These are phyloP conservation scores for Mimachlamys varia DNA, from an alignment of 2,888 invertebrate species.

Conservation along the genomic window DNA sequence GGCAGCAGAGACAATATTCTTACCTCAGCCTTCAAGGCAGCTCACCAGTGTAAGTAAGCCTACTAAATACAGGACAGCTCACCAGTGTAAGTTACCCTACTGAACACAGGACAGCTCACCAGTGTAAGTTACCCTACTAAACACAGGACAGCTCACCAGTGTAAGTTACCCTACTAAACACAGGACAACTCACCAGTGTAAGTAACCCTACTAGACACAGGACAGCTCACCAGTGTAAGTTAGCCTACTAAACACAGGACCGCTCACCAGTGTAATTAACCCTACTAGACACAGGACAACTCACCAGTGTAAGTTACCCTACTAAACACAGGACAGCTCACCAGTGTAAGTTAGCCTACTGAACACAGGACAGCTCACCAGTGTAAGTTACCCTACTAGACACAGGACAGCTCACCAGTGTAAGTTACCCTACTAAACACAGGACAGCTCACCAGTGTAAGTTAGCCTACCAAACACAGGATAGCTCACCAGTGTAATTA, in stretches of 20 bases:
- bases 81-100: not conserved
- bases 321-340: too few species aligned
- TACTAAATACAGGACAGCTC: not conserved
- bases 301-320: too few species aligned
- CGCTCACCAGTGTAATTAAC: too few species aligned
- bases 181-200: not conserved
- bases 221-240: too few species aligned
- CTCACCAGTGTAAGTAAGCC: not conserved
- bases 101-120: not conserved
- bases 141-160: not conserved
- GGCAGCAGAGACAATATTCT: not conserved
- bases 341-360: too few species aligned
- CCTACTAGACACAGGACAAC: too few species aligned
- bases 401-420: not conserved
- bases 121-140: not conserved
- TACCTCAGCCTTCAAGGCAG: not conserved
- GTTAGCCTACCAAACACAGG: too few species aligned
- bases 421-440: not conserved
- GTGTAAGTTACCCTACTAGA: not conserved
- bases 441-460: not conserved
- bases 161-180: not conserved
- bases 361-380: constrained; percentile 32
- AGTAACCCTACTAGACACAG: too few species aligned
- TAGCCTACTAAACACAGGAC: too few species aligned
- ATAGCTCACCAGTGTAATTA: too few species aligned